These are phyloP conservation scores for Nyctalus aviator DNA, from an alignment of 2,797 vertebrate species.

Conservation along the genomic window DNA sequence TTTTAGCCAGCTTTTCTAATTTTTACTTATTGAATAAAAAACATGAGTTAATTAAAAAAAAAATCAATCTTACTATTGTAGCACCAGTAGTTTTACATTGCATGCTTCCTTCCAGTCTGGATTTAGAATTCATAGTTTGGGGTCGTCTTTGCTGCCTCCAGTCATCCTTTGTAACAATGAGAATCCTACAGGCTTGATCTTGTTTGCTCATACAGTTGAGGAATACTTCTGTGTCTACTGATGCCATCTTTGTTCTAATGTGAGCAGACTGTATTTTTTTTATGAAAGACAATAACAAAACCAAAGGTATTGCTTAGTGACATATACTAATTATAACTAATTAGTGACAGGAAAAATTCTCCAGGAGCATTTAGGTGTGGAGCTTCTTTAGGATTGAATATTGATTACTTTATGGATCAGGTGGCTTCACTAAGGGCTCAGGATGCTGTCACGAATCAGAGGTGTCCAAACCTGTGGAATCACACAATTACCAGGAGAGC, in stretches of 20 bases:
- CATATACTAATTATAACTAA: background rate
- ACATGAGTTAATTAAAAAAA: background rate
- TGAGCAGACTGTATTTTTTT: background rate
- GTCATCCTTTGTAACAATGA: background rate
- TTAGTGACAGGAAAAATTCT: background rate
- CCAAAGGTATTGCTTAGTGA: background rate
- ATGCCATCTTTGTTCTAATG: background rate
- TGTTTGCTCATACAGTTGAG: background rate
- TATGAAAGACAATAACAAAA: background rate
- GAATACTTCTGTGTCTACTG: background rate
- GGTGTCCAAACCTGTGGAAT: background rate
- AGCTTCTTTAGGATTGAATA: background rate
- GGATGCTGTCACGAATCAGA: background rate
- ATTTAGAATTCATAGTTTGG: background rate
- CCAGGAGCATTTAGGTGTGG: background rate
- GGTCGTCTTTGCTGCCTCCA: background rate
- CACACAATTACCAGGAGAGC: background rate
- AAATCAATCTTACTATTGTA: background rate
- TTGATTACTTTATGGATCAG: background rate
- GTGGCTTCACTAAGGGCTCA: slow-evolving; percentile 23
- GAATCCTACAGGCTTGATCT: background rate
- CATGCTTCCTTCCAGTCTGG: background rate
- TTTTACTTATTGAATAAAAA: slow-evolving; percentile 50
- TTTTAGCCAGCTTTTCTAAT: background rate
- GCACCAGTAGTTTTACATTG: background rate